Percentiles rank a stretch among this genome's conserved stretches.
Evolutionary conservation across 2,888 invertebrate genomes (phyloP).

Genomic region (Synanthedon myopaeformis): DNA sequence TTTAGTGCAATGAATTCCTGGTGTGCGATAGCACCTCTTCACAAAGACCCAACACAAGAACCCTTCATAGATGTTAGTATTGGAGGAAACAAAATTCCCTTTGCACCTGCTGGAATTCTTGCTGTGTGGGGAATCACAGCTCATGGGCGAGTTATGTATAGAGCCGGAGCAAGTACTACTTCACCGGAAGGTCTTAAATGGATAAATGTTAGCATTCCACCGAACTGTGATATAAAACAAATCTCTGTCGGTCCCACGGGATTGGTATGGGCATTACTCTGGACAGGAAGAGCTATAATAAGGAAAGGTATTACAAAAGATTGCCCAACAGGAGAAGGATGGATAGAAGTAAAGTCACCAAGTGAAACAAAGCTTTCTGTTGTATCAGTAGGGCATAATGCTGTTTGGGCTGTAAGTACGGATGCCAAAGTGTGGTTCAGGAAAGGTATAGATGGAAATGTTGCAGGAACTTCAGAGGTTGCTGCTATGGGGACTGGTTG

Average conservation of each 20-base stretch:
- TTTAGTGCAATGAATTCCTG: conserved; percentile 92
- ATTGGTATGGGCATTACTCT: conserved; percentile 87
- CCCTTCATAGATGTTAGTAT: conserved; percentile 93
- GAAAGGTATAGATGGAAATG: conserved; percentile 77
- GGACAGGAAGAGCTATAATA: conserved; percentile 85
- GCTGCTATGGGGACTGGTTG: conserved; percentile 85
- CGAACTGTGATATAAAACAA: conserved; percentile 85
- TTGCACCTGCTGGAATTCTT: conserved; percentile 79
- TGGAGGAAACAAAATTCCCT: conserved; percentile 86
- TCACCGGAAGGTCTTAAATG: conserved; percentile 91
- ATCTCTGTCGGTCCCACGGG: conserved; percentile 89
- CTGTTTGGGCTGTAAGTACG: conserved; percentile 84
- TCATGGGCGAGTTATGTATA: conserved; percentile 89
- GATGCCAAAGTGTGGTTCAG: conserved; percentile 91
- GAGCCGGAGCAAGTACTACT: conserved; percentile 81
- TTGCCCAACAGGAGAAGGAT: conserved; percentile 76
- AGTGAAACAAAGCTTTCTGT: conserved; percentile 78
- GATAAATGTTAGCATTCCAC: conserved; percentile 81
- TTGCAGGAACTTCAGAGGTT: conserved; percentile 78
- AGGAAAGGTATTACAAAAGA: conserved; percentile 87
- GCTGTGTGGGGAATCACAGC: conserved; percentile 95
- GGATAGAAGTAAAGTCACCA: conserved; percentile 84
- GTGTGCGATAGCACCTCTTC: conserved; percentile 90
- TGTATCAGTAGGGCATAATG: conserved; percentile 84
- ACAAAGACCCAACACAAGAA: conserved; percentile 91